Evolutionary conservation across 1,140 invertebrate genomes (phyloP), one percentile per base, ranked within the genome.

Genomic region (Drosophila kanapiae): DNA sequence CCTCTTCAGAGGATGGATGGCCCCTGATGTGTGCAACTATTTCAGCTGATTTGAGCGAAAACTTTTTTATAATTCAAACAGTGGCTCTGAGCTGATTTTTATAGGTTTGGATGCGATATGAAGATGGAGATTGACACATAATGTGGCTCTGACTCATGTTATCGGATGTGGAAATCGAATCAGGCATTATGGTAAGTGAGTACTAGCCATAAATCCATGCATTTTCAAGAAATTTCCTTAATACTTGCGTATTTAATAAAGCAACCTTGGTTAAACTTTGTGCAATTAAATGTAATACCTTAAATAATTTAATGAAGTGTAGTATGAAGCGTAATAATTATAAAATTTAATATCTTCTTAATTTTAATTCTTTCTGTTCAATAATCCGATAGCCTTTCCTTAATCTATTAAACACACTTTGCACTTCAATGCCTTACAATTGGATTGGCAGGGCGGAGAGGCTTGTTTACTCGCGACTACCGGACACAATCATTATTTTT

Each of bases 401-500:
- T 23, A 54, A 54, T 27, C 35, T 14, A 38, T 54, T 38, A n/a
- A 37, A 54, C 9, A 2, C 13, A 14, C 13, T 6, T 8, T 23
- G 16, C 51, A 6, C 16, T 14, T 37, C 16, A 33, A n/a, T 4
- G 16, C 16, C 16, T 18, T 18, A 53, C 10, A 53, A 35, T 14
- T 16, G 10, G 4, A 11, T 29, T 27, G 4, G 23, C 47, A n/a
- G 47, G 47, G 10, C 8, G 14, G 31, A 29, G 33, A 37, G 33
- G 16, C 33, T 54, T 48, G 38, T 74, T 77, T 64, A 69, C 53
- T 35, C 29, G 37, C 18, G 33, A 51, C 57, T 47, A 47, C 57
- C 6, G 37, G 69, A 49, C 65, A 72, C 69, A 70, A 82, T 79
- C 78, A 86, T 86, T 86, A 86, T 85, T 85, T 78, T 86, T 86